Conservation (phyloP, 1,140 invertebrate species). For the Brachionus asplanchnoidis region DNA sequence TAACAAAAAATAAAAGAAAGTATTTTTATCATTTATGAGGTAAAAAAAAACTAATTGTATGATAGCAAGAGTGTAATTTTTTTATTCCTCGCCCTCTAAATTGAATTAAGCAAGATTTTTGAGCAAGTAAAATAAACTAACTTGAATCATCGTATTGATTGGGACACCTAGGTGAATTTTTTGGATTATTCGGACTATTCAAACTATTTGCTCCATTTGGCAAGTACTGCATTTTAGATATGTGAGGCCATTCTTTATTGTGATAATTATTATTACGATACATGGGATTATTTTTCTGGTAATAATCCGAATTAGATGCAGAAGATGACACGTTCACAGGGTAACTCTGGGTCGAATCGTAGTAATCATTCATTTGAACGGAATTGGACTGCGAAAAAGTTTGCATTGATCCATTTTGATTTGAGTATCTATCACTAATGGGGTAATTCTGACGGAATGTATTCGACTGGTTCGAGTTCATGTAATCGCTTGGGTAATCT, state of each 20-base stretch:
- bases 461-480: background rate
- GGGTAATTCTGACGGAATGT: background rate
- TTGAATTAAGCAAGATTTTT: no score
- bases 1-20: no score
- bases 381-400: background rate
- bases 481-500: background rate
- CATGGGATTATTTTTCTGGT: background rate
- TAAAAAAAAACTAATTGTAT: no score
- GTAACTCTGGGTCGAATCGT: background rate
- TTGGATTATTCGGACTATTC: background rate
- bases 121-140: background rate
- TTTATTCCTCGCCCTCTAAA: no score
- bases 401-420: background rate
- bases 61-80: no score
- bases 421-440: background rate
- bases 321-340: background rate
- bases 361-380: background rate
- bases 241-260: background rate
- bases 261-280: background rate
- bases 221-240: background rate
- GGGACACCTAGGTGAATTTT: constrained; percentile 6
- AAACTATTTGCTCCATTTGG: background rate
- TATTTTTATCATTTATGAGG: no score
- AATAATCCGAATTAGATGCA: constrained; percentile 12
- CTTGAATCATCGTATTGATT: constrained; percentile 10